A percentile compares a stretch with the other conserved stretches of the same genome.
phyloP scores from a whole-genome alignment of 2,888 invertebrate species.

The Drosophila niveifrons region DNA sequence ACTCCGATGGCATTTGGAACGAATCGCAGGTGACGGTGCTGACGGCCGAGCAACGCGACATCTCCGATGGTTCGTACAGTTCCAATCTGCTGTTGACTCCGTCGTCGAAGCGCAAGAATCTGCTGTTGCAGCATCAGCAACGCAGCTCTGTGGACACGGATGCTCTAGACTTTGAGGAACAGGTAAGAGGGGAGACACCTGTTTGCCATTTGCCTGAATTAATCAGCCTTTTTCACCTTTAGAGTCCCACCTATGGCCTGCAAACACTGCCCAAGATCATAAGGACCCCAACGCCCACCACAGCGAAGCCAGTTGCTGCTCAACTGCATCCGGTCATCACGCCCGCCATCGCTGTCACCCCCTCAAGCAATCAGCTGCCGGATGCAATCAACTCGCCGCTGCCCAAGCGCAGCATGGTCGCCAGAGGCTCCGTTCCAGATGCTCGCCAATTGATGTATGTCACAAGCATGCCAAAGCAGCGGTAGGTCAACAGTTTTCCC shows the following conservation, averaged over 20 bases:
- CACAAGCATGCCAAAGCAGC: slow-evolving; percentile 61
- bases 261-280: slow-evolving; percentile 74
- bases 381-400: slow-evolving; percentile 58
- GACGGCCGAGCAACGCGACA: slow-evolving; percentile 87
- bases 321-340: slow-evolving; percentile 57
- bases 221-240: not conserved
- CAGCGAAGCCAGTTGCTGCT: slow-evolving; percentile 50
- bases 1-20: slow-evolving; percentile 95
- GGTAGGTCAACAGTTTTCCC: slow-evolving; percentile 43
- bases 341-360: slow-evolving; percentile 88
- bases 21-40: slow-evolving; percentile 94
- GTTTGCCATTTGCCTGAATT: not conserved
- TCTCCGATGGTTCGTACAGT: slow-evolving; percentile 85
- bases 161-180: slow-evolving; percentile 90
- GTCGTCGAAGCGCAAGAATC: slow-evolving; percentile 91
- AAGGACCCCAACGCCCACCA: slow-evolving; percentile 71
- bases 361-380: slow-evolving; percentile 74
- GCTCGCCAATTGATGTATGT: slow-evolving; percentile 70
- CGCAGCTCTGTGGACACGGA: slow-evolving; percentile 94
- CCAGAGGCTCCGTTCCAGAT: slow-evolving; percentile 61
- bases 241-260: slow-evolving; percentile 82
- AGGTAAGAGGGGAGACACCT: slow-evolving; percentile 71
- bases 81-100: slow-evolving; percentile 89
- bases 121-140: slow-evolving; percentile 93
- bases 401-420: slow-evolving; percentile 58